Percentiles rank a stretch among this genome's conserved stretches.
phyloP scores from a whole-genome alignment of 2,888 invertebrate genomes.

The Sphaeridia pumilis region DNA sequence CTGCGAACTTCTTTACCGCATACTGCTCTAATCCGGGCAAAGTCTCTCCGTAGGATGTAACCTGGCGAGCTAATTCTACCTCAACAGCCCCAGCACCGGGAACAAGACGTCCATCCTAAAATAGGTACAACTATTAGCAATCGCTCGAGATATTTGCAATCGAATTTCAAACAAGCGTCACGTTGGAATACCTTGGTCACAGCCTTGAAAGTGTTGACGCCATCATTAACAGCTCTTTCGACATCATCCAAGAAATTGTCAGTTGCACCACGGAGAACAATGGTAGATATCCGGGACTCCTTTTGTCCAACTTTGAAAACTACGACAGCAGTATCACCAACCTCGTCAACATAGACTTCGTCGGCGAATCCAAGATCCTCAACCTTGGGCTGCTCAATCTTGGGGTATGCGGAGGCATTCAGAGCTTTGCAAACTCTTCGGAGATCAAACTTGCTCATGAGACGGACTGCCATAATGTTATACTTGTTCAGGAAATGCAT shows the following conservation, averaged over 20 bases:
- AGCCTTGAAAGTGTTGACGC: constrained; percentile 95
- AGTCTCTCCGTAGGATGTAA: constrained; percentile 78
- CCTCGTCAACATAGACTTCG: constrained; percentile 53
- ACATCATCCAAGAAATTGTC: constrained; percentile 99
- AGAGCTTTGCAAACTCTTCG: constrained; percentile 82
- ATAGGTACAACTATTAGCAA: constrained; percentile 4
- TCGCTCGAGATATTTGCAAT: too few relatives aligned
- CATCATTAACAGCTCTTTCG: constrained; percentile 96
- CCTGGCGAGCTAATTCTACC: constrained; percentile 77
- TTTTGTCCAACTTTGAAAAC: constrained; percentile 65
- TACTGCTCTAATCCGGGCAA: constrained; percentile 93
- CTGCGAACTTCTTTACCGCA: constrained; percentile 84
- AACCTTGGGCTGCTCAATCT: constrained; percentile 24
- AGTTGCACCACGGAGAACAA: constrained; percentile 90
- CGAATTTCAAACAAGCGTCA: too few relatives aligned
- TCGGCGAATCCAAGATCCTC: constrained; percentile 33
- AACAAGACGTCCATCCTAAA: constrained; percentile 52
- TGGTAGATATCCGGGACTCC: constrained; percentile 80
- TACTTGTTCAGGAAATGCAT: constrained; percentile 95
- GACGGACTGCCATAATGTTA: constrained; percentile 83
- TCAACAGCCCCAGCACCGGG: constrained; percentile 94
- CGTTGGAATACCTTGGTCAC: constrained; percentile 53
- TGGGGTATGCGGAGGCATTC: constrained; percentile 60
- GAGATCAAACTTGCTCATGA: constrained; percentile 94
- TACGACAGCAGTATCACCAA: constrained; percentile 89